Conservation (phyloP, 1,140 invertebrate species). For the Zaprionus africanus region DNA sequence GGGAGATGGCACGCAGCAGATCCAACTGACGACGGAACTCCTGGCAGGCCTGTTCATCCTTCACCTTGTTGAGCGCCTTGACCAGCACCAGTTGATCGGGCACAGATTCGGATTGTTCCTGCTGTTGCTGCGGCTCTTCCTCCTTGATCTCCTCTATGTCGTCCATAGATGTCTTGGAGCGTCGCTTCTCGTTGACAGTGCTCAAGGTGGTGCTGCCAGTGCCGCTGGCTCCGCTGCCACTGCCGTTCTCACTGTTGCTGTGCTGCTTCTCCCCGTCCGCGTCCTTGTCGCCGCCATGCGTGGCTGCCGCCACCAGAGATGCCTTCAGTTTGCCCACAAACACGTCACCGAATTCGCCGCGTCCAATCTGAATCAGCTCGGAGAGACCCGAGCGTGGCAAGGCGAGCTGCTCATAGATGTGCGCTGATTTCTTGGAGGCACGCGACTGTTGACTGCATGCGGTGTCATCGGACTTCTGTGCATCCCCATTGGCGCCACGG, state of each 20-base stretch:
- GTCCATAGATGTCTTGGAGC: conserved; percentile 81
- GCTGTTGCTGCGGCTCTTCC: conserved; percentile 61
- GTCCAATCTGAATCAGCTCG: conserved; percentile 92
- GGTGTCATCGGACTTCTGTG: conserved; percentile 91
- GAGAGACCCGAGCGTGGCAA: conserved; percentile 90
- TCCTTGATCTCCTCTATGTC: conserved; percentile 84
- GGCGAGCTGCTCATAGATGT: conserved; percentile 91
- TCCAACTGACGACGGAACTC: conserved; percentile 96
- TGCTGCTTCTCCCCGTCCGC: conserved; percentile 73
- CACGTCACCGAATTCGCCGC: conserved; percentile 96
- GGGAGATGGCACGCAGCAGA: conserved; percentile 91
- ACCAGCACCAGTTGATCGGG: conserved; percentile 74
- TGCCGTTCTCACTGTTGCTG: conserved; percentile 82
- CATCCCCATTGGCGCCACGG: conserved; percentile 85
- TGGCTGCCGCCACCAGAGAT: conserved; percentile 76
- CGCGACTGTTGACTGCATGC: conserved; percentile 91
- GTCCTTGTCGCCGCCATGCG: conserved; percentile 58
- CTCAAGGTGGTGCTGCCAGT: conserved; percentile 72
- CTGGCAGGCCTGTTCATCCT: conserved; percentile 90
- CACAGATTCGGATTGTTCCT: conserved; percentile 31
- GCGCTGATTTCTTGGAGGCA: conserved; percentile 87
- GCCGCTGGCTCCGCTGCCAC: conserved; percentile 51
- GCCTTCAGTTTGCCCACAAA: conserved; percentile 86
- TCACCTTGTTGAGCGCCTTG: conserved; percentile 85
- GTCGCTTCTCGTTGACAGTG: conserved; percentile 77